Base-by-base conservation (phyloP, 2,113 vertebrate genomes). In the Elgaria multicarinata region DNA sequence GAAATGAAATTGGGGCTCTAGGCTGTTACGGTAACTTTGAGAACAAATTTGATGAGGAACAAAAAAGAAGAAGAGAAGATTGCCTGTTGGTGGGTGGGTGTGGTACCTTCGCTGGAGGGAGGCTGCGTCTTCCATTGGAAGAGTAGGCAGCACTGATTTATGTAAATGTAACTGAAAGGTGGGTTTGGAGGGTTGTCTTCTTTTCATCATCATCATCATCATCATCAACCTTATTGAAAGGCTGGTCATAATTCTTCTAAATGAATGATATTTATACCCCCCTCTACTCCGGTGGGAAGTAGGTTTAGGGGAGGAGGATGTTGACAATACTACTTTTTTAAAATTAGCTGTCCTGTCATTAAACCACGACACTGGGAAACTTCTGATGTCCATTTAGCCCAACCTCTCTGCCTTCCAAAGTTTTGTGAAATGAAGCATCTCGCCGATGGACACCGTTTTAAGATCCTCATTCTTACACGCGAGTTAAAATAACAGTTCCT, bases 401-500 rank as follows among this genome's bases (percentile, higher is more conserved):
- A 50, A 81, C 36, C 33, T 74, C 69, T 76, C 14, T 10, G 39
- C 72, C 86, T 92, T 83, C 69, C 90, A 50, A 81, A 89, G 31
- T 77, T 8, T 18, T 89, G 46, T 81, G 80, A 76, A 77, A 46
- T 36, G 3, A 86, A 91, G 67, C 88, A 62, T 89, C 90, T 36
- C 14, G 89, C 28, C n/a, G 88, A 55, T 89, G 39, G 66, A 90
- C 91, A 90, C 16, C 5, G 24, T 33, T 13, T 79, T 4, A 79
- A 36, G 7, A 3, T n/a, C 46, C 76, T 74, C 9, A 75, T 92
- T 89, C 87, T 8, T 14, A 6, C 36, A 71, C 82, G 46, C 0
- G 16, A 46, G 89, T 88, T 58, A 72, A 87, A 93, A 92, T 0
- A 44, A 66, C 78, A 1, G 92, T 86, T 90, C 83, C 78, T 91